A percentile compares a stretch with the other conserved stretches of the same genome.
These are phyloP conservation scores for Argyresthia goedartella DNA, from an alignment of 2,888 invertebrate genomes.

Conservation along the genomic window DNA sequence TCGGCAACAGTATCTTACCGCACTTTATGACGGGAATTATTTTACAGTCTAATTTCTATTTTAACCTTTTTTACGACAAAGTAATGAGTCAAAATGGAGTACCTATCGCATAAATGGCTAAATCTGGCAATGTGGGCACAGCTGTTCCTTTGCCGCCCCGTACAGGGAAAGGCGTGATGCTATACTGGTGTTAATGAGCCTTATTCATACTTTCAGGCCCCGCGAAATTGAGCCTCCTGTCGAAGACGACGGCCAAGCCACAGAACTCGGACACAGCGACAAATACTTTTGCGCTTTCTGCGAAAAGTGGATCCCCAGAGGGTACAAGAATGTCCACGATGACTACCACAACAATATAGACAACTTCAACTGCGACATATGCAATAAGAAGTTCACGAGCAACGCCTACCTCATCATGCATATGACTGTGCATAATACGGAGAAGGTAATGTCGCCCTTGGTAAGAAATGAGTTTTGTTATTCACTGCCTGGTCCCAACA, in stretches of 20 bases:
- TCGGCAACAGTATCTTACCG: too few relatives aligned
- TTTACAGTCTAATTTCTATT: too few relatives aligned
- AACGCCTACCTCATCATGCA: constrained; percentile 79
- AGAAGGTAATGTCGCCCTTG: constrained; percentile 40
- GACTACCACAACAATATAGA: constrained; percentile 75
- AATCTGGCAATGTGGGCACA: too few relatives aligned
- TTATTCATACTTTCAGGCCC: constrained; percentile 22
- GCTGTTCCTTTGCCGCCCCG: too few relatives aligned
- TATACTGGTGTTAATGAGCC: too few relatives aligned
- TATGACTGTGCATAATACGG: constrained; percentile 75
- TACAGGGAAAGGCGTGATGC: too few relatives aligned
- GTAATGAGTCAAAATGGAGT: too few relatives aligned
- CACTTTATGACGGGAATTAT: too few relatives aligned
- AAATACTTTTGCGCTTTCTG: constrained; percentile 67
- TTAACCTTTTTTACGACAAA: too few relatives aligned
- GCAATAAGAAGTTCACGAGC: constrained; percentile 79
- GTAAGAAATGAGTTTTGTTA: not conserved
- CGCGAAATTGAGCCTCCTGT: constrained; percentile 60
- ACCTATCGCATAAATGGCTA: too few relatives aligned
- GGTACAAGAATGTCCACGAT: constrained; percentile 73
- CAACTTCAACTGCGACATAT: constrained; percentile 74
- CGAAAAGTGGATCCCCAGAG: constrained; percentile 50
- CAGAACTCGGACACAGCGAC: constrained; percentile 24
- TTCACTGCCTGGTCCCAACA: too few relatives aligned
- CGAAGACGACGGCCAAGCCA: constrained; percentile 32